These are phyloP conservation scores for Ectemnius lituratus DNA, from an alignment of 2,888 invertebrate species.

Conservation along the genomic window DNA sequence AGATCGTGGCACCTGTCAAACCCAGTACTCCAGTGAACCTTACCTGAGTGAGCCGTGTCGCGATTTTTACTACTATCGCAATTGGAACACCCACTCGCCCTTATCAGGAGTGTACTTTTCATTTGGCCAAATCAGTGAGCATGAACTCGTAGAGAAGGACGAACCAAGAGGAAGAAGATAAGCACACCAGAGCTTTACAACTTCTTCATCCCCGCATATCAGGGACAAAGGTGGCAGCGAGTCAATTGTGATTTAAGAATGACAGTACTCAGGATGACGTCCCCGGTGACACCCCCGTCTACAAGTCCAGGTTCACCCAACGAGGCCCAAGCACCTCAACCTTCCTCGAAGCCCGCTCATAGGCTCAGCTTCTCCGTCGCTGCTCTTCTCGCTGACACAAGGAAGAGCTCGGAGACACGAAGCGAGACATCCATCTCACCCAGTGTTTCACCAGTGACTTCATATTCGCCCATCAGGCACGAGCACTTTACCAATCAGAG, in stretches of 20 bases:
- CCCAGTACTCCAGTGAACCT: constrained; percentile 8
- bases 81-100: background rate
- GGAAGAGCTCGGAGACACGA: constrained; percentile 46
- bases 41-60: constrained; percentile 5
- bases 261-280: constrained; percentile 76
- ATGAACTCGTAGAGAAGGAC: constrained; percentile 17
- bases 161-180: background rate
- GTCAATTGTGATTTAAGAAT: constrained; percentile 61
- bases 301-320: constrained; percentile 67
- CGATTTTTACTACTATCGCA: background rate
- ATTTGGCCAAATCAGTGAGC: background rate
- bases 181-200: constrained; percentile 15
- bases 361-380: constrained; percentile 81
- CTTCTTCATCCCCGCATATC: background rate
- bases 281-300: constrained; percentile 72
- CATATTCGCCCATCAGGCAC: constrained; percentile 61
- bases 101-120: background rate
- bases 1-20: constrained; percentile 50
- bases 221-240: constrained; percentile 1
- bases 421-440: constrained; percentile 35
- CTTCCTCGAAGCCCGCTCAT: constrained; percentile 69
- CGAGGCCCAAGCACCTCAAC: constrained; percentile 51
- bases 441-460: constrained; percentile 42
- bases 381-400: constrained; percentile 80
- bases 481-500: constrained; percentile 35